Evolutionary conservation across 2,888 invertebrate species (phyloP).

Genomic region (Aromia moschata): DNA sequence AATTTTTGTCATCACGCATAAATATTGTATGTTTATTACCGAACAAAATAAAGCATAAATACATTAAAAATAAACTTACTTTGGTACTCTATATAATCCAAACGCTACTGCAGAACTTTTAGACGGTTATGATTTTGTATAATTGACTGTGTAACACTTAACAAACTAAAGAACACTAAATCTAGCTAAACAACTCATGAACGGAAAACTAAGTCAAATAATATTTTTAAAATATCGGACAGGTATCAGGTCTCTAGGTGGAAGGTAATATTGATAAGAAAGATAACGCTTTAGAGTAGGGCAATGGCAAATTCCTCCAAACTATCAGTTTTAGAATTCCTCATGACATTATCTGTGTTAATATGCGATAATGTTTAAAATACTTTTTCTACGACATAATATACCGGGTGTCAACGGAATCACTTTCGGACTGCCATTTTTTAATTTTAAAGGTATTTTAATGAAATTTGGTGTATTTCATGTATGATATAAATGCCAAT

Average conservation of each 20-base stretch:
- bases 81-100: not conserved
- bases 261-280: conserved; percentile 52
- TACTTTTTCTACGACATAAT: no score
- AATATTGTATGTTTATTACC: no score
- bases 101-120: not conserved
- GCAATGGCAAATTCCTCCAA: conserved; percentile 29
- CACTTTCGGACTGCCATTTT: no score
- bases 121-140: not conserved
- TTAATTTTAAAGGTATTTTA: no score
- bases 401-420: no score
- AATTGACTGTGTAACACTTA: conserved; percentile 12
- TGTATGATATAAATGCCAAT: no score
- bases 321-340: not conserved
- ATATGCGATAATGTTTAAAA: no score
- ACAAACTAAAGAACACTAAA: conserved; percentile 13
- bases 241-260: conserved; percentile 43
- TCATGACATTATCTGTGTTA: no score
- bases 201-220: conserved; percentile 26
- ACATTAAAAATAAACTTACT: conserved; percentile 16
- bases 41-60: no score
- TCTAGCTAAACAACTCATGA: conserved; percentile 16
- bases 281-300: conserved; percentile 38
- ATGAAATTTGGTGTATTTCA: no score
- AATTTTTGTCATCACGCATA: no score
- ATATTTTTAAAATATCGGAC: conserved; percentile 34